A percentile compares a stretch with the other conserved stretches of the same genome.
phyloP scores from a whole-genome alignment of 2,797 vertebrate genomes.

The Danio kyathit region DNA sequence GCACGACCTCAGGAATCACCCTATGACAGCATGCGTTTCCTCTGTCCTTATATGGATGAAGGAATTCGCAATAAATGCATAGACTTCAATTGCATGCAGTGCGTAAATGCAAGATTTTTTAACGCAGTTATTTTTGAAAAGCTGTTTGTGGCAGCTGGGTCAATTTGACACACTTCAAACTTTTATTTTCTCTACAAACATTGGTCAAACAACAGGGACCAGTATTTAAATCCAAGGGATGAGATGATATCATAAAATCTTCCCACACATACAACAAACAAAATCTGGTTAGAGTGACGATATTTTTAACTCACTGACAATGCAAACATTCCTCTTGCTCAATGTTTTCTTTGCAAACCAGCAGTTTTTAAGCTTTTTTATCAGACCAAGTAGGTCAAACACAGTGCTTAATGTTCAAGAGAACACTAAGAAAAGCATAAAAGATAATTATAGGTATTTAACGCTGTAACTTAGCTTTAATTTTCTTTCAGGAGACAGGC shows the following conservation, averaged over 20 bases:
- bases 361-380: background rate
- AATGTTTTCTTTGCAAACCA: background rate
- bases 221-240: slow-evolving; percentile 52
- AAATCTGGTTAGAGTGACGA: slow-evolving; percentile 62
- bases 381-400: background rate
- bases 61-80: slow-evolving; percentile 34
- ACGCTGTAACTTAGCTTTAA: background rate
- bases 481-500: background rate
- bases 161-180: slow-evolving; percentile 6
- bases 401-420: background rate
- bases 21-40: slow-evolving; percentile 55
- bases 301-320: slow-evolving; percentile 73
- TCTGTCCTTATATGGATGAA: slow-evolving; percentile 14
- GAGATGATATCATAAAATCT: slow-evolving; percentile 72
- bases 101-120: background rate
- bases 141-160: background rate
- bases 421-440: background rate
- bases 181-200: slow-evolving; percentile 62
- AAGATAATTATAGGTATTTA: background rate
- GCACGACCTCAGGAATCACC: slow-evolving; percentile 40
- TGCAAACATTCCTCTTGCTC: slow-evolving; percentile 67
- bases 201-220: slow-evolving; percentile 10
- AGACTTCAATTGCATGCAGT: background rate
- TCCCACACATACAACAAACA: slow-evolving; percentile 66
- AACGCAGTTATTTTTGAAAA: background rate